A percentile compares a stretch with the other conserved stretches of the same genome.
These are phyloP conservation scores for Eueides isabella DNA, from an alignment of 1,140 invertebrate genomes.

Conservation along the genomic window DNA sequence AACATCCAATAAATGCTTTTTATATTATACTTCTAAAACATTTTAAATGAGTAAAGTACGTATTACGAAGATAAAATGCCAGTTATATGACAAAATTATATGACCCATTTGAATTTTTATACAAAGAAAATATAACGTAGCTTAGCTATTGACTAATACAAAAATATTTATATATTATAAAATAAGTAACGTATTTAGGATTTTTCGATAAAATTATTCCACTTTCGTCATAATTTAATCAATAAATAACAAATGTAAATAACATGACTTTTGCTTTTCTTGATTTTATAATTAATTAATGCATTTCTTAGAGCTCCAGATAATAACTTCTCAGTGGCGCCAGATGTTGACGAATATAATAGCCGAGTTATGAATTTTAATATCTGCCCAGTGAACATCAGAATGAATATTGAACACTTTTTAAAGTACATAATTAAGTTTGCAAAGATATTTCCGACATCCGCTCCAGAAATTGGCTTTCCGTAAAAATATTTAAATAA, in stretches of 20 bases:
- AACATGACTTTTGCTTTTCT: not conserved
- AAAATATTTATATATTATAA: not conserved
- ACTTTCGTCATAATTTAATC: not conserved
- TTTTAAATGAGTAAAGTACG: not conserved
- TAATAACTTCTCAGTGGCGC: slow-evolving; percentile 64
- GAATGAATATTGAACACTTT: slow-evolving; percentile 70
- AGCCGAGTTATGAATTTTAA: slow-evolving; percentile 77
- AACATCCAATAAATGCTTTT: no score
- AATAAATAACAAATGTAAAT: not conserved
- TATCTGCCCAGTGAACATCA: slow-evolving; percentile 66
- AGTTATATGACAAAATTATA: not conserved
- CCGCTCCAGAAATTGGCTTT: not conserved
- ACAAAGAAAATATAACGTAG: not conserved
- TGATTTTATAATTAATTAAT: slow-evolving; percentile 63
- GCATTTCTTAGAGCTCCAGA: slow-evolving; percentile 62
- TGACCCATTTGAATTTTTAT: not conserved
- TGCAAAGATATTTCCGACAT: slow-evolving; percentile 59
- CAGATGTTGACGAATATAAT: slow-evolving; percentile 77
- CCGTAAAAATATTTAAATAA: not conserved
- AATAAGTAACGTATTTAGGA: not conserved
- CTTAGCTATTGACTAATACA: not conserved
- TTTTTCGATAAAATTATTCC: not conserved
- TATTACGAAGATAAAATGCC: not conserved
- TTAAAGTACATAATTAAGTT: slow-evolving; percentile 66
- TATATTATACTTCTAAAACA: not conserved